phyloP scores from a whole-genome alignment of 2,888 invertebrate species.

The Temnothorax ravouxi region DNA sequence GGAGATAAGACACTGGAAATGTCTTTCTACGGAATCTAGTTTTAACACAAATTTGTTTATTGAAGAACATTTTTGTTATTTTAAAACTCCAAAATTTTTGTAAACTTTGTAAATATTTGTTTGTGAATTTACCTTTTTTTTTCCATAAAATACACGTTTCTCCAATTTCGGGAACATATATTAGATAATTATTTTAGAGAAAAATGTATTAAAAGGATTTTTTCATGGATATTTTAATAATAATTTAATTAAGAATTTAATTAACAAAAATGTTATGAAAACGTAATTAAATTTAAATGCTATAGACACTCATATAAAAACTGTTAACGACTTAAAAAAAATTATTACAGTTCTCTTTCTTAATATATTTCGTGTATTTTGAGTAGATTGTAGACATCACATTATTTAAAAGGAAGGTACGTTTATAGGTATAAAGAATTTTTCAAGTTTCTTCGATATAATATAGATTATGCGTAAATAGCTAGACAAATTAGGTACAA shows the following conservation, averaged over 20 bases:
- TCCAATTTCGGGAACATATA: neutral
- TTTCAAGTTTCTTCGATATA: neutral
- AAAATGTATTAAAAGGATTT: neutral
- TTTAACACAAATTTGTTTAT: conserved; percentile 1
- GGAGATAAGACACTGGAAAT: conserved; percentile 17
- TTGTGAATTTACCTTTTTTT: neutral
- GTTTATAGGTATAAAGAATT: neutral
- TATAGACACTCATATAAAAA: neutral
- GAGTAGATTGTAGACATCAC: neutral
- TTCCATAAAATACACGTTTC: neutral
- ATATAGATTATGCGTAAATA: neutral
- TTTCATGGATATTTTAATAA: neutral
- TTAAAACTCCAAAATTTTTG: neutral
- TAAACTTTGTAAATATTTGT: neutral
- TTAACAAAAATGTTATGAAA: neutral
- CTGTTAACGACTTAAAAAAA: neutral
- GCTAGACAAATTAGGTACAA: neutral
- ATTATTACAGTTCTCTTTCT: neutral
- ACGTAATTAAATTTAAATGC: neutral
- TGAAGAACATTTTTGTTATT: conserved; percentile 3
- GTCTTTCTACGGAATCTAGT: conserved; percentile 6
- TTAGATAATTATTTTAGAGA: neutral
- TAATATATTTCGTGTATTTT: neutral
- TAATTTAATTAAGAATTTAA: conserved; percentile 21
- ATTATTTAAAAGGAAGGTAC: neutral